Evolutionary conservation across 2,113 vertebrate genomes (phyloP).

Genomic region (Puma concolor): DNA sequence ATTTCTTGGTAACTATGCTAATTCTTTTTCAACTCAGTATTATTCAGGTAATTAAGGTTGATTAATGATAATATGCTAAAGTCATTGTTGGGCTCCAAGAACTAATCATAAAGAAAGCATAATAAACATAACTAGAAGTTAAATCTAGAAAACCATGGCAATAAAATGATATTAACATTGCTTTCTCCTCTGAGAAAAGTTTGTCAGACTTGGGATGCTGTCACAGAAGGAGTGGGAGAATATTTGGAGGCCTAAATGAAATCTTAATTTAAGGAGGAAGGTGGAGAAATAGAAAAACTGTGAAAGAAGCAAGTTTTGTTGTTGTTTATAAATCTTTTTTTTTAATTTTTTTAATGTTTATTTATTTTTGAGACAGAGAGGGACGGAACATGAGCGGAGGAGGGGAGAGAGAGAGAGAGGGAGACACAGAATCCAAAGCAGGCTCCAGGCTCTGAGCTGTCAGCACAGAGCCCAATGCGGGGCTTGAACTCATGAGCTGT

Average conservation of each 20-base stretch:
- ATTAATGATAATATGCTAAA: neutral
- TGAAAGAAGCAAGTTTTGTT: neutral
- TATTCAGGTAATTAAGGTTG: constrained; percentile 28
- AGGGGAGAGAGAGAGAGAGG: too few species aligned
- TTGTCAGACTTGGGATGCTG: neutral
- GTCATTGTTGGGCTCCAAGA: constrained; percentile 19
- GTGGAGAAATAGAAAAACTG: neutral
- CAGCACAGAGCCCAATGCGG: too few species aligned
- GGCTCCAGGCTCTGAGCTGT: too few species aligned
- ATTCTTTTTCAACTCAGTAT: constrained; percentile 30
- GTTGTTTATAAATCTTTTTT: neutral
- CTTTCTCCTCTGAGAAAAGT: constrained; percentile 37
- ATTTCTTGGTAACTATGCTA: neutral
- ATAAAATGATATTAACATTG: neutral
- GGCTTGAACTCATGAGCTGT: too few species aligned
- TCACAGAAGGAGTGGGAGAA: neutral
- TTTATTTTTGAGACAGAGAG: too few species aligned
- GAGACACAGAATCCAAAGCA: too few species aligned
- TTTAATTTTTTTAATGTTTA: too few species aligned
- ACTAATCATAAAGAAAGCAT: neutral
- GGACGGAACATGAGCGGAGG: too few species aligned
- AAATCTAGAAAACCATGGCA: constrained; percentile 40
- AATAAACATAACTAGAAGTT: constrained; percentile 16
- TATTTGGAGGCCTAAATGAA: neutral
- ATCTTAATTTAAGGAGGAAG: constrained; percentile 23